phyloP scores from a whole-genome alignment of 2,888 invertebrate species.

The Ectobius pallidus region DNA sequence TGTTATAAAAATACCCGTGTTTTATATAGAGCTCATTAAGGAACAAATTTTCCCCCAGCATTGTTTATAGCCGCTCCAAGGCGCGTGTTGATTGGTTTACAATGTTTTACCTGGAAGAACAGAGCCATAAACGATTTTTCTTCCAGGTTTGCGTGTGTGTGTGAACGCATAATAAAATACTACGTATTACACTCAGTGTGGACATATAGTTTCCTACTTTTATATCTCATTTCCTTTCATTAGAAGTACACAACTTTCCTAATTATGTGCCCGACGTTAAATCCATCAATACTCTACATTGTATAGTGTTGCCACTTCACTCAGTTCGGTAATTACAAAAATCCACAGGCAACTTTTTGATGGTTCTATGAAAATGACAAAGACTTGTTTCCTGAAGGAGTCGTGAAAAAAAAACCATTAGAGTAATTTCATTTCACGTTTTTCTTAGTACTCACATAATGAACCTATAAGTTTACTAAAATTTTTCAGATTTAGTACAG shows the following conservation, averaged over 20 bases:
- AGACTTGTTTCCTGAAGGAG: too few relatives aligned
- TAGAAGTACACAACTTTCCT: constrained; percentile 22
- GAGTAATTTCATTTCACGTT: too few relatives aligned
- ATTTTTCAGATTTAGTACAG: too few relatives aligned
- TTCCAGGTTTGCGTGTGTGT: constrained; percentile 26
- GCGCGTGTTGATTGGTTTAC: constrained; percentile 38
- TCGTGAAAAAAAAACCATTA: too few relatives aligned
- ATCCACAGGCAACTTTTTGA: too few relatives aligned
- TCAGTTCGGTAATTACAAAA: too few relatives aligned
- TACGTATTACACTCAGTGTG: neutral
- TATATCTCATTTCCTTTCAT: constrained; percentile 36
- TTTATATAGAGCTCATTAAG: constrained; percentile 33
- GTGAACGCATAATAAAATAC: constrained; percentile 24
- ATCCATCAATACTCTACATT: too few relatives aligned
- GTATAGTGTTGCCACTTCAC: too few relatives aligned
- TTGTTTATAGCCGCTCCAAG: constrained; percentile 26
- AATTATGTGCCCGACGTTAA: constrained; percentile 13
- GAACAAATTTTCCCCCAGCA: constrained; percentile 34
- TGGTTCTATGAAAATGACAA: too few relatives aligned
- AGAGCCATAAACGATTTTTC: constrained; percentile 31
- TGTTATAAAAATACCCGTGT: constrained; percentile 25
- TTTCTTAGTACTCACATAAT: too few relatives aligned
- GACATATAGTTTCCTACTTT: neutral
- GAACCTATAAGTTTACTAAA: too few relatives aligned
- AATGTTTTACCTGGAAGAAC: constrained; percentile 38